Conservation (phyloP, 1,140 invertebrate genomes). For the Mactra quadrangularis region DNA sequence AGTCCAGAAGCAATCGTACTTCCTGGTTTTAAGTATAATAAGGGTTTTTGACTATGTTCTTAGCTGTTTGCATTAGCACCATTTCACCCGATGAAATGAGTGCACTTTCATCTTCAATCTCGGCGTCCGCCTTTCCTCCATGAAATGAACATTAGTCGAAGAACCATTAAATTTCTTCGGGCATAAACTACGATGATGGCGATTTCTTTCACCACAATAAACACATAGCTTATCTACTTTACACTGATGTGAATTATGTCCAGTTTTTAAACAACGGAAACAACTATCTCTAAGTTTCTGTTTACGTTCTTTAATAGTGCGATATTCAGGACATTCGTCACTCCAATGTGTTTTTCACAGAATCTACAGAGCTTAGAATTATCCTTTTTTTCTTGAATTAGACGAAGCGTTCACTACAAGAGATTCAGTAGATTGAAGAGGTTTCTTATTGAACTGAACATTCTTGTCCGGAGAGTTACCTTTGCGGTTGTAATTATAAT, state of each 20-base stretch:
- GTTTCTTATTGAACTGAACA: not conserved
- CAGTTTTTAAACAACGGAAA: constrained; percentile 14
- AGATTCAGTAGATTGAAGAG: not conserved
- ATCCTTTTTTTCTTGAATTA: constrained; percentile 7
- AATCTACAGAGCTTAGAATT: not conserved
- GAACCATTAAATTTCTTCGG: not conserved
- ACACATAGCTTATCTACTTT: constrained; percentile 17
- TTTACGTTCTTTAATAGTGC: constrained; percentile 5
- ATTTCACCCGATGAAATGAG: constrained; percentile 43
- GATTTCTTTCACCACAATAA: constrained; percentile 9
- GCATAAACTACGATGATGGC: constrained; percentile 20
- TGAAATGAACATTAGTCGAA: not conserved
- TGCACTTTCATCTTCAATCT: not conserved
- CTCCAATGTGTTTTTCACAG: constrained; percentile 31
- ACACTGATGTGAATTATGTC: constrained; percentile 14
- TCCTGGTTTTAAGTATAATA: not conserved
- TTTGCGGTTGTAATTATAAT: not conserved
- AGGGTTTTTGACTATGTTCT: constrained; percentile 19
- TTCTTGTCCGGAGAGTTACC: not conserved
- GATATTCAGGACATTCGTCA: constrained; percentile 16
- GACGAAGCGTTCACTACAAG: not conserved
- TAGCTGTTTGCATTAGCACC: constrained; percentile 51
- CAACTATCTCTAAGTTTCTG: constrained; percentile 12
- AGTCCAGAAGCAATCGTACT: constrained; percentile 15
- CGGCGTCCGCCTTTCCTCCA: not conserved